Evolutionary conservation across 92 coral and sea anemone species (phyloP).

Genomic region (Epizoanthus illoricatus): DNA sequence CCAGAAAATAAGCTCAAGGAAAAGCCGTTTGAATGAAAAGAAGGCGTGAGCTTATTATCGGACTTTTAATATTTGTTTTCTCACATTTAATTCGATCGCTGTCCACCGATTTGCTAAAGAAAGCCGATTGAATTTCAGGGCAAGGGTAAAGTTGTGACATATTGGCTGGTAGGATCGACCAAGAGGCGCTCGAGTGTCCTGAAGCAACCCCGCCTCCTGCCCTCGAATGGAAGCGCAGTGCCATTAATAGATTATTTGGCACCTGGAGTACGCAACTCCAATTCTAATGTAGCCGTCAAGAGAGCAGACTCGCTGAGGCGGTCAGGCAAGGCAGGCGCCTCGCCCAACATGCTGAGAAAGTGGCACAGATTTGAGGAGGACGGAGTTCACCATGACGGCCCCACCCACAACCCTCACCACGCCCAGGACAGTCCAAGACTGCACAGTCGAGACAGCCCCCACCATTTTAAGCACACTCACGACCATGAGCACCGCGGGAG

Average conservation of each 20-base stretch:
- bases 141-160: constrained; percentile 77
- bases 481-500: constrained; percentile 21
- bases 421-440: constrained; percentile 13
- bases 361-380: constrained; percentile 79
- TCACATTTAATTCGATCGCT: too few species aligned
- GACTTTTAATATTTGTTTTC: too few species aligned
- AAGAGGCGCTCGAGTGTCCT: constrained; percentile 52
- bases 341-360: constrained; percentile 69
- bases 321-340: constrained; percentile 50
- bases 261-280: constrained; percentile 63
- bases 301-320: constrained; percentile 77
- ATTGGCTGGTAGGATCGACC: constrained; percentile 74
- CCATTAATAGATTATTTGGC: constrained; percentile 73
- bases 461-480: constrained; percentile 6
- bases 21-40: too few species aligned
- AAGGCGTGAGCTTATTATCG: too few species aligned
- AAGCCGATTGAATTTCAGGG: constrained; percentile 52
- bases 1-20: too few species aligned
- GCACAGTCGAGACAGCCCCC: constrained; percentile 28
- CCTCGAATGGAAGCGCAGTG: constrained; percentile 63
- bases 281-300: constrained; percentile 58
- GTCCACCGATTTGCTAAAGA: too few species aligned
- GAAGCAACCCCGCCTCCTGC: constrained; percentile 52
- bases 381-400: constrained; percentile 32
- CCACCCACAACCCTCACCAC: constrained; percentile 9